A percentile compares a stretch with the other conserved stretches of the same genome.
Evolutionary conservation across 2,888 invertebrate species (phyloP).

Genomic region (Eledona agricola): DNA sequence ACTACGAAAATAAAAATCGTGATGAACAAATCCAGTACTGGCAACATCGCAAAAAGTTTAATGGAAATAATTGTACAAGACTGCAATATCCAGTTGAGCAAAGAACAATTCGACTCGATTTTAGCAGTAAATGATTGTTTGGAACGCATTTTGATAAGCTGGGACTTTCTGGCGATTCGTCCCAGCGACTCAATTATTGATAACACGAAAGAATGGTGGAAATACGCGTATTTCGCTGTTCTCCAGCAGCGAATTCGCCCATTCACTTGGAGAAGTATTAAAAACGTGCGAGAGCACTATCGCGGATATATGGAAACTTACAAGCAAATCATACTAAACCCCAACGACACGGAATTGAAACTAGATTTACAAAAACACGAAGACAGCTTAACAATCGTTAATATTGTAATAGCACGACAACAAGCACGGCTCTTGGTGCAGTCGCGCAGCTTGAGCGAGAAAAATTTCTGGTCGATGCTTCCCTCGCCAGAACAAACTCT

Average conservation of each 20-base stretch:
- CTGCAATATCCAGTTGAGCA: conserved; percentile 76
- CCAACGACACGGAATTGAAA: conserved; percentile 77
- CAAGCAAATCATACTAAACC: conserved; percentile 74
- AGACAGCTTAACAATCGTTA: conserved; percentile 76
- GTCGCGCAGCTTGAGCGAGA: conserved; percentile 70
- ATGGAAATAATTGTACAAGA: conserved; percentile 78
- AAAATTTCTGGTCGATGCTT: conserved; percentile 60
- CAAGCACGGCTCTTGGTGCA: conserved; percentile 80
- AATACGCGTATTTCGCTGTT: conserved; percentile 75
- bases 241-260: conserved; percentile 77
- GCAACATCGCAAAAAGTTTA: conserved; percentile 70
- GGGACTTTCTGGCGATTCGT: conserved; percentile 63
- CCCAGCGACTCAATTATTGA: conserved; percentile 63
- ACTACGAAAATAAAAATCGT: conserved; percentile 81
- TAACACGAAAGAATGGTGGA: conserved; percentile 77
- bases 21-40: conserved; percentile 67
- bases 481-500: conserved; percentile 59
- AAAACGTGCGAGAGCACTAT: conserved; percentile 74
- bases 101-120: conserved; percentile 75
- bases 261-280: conserved; percentile 77
- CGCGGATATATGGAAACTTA: conserved; percentile 75
- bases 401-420: conserved; percentile 80
- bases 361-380: conserved; percentile 79
- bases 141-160: conserved; percentile 72
- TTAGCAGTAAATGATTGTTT: conserved; percentile 68